Conservation (phyloP, 2,888 invertebrate species). For the Lutraria lutraria region DNA sequence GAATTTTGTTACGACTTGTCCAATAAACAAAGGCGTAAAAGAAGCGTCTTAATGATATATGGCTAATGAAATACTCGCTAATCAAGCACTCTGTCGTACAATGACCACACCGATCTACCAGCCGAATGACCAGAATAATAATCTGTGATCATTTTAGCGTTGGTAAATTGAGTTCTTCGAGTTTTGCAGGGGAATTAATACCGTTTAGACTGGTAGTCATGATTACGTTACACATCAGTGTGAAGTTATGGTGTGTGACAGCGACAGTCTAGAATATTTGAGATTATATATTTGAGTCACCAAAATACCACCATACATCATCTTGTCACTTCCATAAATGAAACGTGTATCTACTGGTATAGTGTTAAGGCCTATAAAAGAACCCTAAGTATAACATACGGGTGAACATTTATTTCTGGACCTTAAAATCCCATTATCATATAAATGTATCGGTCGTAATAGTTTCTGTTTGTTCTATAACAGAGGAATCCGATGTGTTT, state of each 20-base stretch:
- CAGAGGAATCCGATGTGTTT: too few relatives aligned
- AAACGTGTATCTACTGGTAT: neutral
- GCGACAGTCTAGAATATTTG: neutral
- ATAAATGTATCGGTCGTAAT: too few relatives aligned
- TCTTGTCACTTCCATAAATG: neutral
- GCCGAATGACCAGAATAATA: conserved; percentile 2
- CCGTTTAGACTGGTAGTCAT: neutral
- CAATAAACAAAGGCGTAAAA: conserved; percentile 8
- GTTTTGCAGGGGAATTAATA: neutral
- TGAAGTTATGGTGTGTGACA: neutral
- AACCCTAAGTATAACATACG: too few relatives aligned
- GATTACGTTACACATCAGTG: neutral
- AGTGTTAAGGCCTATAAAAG: neutral
- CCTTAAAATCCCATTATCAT: too few relatives aligned
- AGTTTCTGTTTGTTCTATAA: too few relatives aligned
- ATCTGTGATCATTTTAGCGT: neutral
- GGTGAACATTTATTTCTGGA: too few relatives aligned
- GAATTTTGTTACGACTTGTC: neutral
- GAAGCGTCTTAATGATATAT: conserved; percentile 12
- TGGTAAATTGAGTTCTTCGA: neutral
- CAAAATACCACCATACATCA: neutral
- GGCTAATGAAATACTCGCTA: conserved; percentile 16
- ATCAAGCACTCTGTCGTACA: neutral
- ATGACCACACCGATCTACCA: neutral
- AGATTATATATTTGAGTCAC: neutral